These are phyloP conservation scores for Chrysolina haemoptera DNA, from an alignment of 2,888 invertebrate genomes.

Conservation along the genomic window DNA sequence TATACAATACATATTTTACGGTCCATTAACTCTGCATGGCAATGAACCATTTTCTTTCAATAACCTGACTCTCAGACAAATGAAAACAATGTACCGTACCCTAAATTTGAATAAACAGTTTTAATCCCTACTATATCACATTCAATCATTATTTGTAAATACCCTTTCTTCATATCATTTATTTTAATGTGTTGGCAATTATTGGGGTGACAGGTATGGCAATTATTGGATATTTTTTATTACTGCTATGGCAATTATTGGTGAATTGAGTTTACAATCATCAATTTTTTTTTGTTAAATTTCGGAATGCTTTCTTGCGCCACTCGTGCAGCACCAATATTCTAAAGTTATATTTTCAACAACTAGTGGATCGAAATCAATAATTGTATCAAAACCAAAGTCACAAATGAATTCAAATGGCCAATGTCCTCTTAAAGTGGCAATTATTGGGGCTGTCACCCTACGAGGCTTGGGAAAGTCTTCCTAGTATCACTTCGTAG, in stretches of 20 bases:
- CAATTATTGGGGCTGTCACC: background rate
- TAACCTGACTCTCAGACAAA: background rate
- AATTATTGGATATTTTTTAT: background rate
- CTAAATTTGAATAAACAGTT: background rate
- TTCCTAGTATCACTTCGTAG: no score
- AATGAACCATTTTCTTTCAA: background rate
- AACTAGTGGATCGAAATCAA: background rate
- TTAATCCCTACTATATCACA: background rate
- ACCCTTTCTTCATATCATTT: background rate
- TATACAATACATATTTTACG: slow-evolving; percentile 19
- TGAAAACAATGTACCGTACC: background rate
- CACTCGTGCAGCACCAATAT: background rate
- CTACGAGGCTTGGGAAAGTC: no score
- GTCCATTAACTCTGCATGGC: slow-evolving; percentile 7
- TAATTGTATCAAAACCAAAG: background rate
- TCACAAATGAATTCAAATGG: slow-evolving; percentile 7
- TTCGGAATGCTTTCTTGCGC: background rate
- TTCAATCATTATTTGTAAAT: background rate
- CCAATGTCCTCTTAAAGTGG: background rate
- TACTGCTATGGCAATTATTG: background rate
- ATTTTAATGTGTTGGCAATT: background rate
- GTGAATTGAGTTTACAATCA: background rate
- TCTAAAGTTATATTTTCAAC: background rate
- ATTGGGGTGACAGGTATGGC: background rate
- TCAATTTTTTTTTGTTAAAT: background rate